Conservation (phyloP, 2,113 vertebrate species). For the Trogon melanurus region DNA sequence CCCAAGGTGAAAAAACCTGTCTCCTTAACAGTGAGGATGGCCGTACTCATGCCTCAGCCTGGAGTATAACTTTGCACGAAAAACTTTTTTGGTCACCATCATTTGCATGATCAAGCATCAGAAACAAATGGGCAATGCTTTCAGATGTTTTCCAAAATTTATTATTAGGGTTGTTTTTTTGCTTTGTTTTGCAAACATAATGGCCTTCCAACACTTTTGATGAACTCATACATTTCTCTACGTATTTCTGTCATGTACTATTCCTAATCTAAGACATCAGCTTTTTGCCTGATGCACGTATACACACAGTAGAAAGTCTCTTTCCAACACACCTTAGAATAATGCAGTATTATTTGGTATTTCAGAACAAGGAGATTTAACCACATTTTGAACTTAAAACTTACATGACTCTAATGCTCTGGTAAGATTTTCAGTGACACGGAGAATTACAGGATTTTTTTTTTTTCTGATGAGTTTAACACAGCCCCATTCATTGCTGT, state of each 20-base stretch:
- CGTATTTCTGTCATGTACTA: not conserved
- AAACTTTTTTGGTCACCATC: not conserved
- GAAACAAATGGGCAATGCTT: not conserved
- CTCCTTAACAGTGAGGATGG: not conserved
- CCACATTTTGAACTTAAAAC: not conserved
- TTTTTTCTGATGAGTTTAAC: not conserved
- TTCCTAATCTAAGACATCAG: not conserved
- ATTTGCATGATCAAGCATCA: not conserved
- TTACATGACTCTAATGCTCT: not conserved
- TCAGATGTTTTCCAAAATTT: not conserved
- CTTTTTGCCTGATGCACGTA: not conserved
- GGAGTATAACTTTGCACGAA: not conserved
- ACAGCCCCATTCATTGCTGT: not conserved
- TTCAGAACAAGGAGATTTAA: not conserved
- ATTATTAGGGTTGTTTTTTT: not conserved
- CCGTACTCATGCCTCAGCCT: not conserved
- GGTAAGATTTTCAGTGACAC: not conserved
- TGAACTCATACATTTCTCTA: not conserved
- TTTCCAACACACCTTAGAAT: not conserved
- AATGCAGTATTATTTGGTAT: not conserved
- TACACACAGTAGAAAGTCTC: not conserved
- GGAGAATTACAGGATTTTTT: not conserved
- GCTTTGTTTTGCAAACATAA: accelerated
- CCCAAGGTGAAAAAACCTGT: not conserved
- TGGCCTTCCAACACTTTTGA: not conserved